A percentile compares a stretch with the other conserved stretches of the same genome.
phyloP scores from a whole-genome alignment of 2,113 vertebrate genomes.

The Eidolon helvum region DNA sequence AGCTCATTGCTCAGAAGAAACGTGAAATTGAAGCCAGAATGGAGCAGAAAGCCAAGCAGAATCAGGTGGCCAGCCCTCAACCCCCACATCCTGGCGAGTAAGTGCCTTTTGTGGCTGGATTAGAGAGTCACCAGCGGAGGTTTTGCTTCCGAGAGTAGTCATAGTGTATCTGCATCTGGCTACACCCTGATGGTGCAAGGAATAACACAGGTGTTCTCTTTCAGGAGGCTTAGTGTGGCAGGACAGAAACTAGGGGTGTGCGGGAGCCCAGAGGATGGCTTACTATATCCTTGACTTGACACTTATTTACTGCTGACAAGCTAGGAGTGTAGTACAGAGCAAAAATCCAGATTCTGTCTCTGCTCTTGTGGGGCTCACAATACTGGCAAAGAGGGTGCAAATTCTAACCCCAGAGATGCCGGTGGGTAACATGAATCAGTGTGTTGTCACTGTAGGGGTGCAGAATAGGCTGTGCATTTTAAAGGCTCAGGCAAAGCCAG shows the following conservation, averaged over 20 bases:
- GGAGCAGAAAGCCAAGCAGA: slow-evolving; percentile 89
- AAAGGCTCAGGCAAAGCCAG: background rate
- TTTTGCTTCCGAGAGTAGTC: background rate
- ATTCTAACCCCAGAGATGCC: background rate
- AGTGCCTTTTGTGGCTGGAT: background rate
- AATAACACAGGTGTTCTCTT: background rate
- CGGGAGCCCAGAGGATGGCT: background rate
- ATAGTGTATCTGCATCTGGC: rapidly evolving
- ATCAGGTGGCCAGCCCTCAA: slow-evolving; percentile 78
- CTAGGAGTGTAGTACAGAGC: background rate
- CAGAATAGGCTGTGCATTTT: background rate
- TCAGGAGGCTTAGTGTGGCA: background rate
- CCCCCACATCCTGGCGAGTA: slow-evolving; percentile 81
- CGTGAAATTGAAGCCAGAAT: slow-evolving; percentile 94
- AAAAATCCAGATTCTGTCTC: background rate
- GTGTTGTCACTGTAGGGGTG: background rate
- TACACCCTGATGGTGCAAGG: background rate
- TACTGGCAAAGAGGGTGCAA: no score
- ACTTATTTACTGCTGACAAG: background rate
- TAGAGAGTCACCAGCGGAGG: background rate
- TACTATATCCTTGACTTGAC: background rate
- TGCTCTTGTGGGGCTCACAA: background rate
- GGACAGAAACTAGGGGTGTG: background rate
- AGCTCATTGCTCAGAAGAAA: slow-evolving; percentile 97
- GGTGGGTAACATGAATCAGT: background rate